phyloP scores from a whole-genome alignment of 1,140 invertebrate genomes.

The Yoshiicerus persimilis region DNA sequence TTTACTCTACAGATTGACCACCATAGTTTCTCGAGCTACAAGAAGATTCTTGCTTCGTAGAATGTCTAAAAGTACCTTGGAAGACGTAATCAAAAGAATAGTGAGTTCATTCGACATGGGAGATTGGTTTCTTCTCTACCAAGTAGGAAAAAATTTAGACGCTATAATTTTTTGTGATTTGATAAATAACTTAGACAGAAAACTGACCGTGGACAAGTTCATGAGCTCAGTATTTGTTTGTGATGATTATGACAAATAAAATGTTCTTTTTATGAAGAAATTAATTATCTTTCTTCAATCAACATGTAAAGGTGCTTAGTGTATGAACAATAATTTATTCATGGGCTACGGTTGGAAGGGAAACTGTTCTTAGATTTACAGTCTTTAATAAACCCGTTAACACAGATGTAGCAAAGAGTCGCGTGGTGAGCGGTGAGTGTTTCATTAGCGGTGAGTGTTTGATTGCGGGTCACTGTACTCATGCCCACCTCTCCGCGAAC shows the following conservation, averaged over 20 bases:
- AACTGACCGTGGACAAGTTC: not conserved
- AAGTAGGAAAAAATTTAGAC: slow-evolving; percentile 88
- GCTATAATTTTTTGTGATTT: slow-evolving; percentile 84
- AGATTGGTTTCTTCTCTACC: slow-evolving; percentile 89
- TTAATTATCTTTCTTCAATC: too few relatives aligned
- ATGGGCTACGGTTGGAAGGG: too few relatives aligned
- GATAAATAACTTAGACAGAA: slow-evolving; percentile 62
- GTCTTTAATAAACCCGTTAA: too few relatives aligned
- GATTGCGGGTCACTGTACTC: too few relatives aligned
- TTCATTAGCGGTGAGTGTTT: too few relatives aligned
- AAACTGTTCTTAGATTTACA: too few relatives aligned
- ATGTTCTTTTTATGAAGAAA: not conserved
- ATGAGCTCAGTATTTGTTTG: not conserved
- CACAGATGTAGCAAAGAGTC: too few relatives aligned
- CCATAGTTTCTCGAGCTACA: slow-evolving; percentile 49
- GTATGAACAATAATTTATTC: too few relatives aligned
- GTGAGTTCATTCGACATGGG: slow-evolving; percentile 79
- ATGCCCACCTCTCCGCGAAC: too few relatives aligned
- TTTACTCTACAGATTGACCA: slow-evolving; percentile 61
- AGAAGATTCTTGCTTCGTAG: slow-evolving; percentile 17
- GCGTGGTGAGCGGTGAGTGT: too few relatives aligned
- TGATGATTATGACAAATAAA: not conserved
- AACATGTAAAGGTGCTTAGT: too few relatives aligned
- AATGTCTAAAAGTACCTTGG: not conserved
- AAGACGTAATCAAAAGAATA: slow-evolving; percentile 72